phyloP scores from a whole-genome alignment of 2,888 invertebrate genomes.

The Pseudococcus viburni region DNA sequence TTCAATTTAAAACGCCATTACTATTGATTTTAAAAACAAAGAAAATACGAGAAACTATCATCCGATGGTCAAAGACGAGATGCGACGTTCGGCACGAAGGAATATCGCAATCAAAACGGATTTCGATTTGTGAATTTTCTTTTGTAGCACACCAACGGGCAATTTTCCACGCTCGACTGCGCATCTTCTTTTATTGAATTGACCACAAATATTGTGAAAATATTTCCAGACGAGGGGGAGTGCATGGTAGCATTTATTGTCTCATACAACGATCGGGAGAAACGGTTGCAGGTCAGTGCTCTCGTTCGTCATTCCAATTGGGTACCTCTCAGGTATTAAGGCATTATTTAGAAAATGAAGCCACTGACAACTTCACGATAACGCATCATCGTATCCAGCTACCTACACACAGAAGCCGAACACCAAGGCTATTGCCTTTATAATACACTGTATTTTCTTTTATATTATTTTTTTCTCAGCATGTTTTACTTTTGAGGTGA shows the following conservation, averaged over 20 bases:
- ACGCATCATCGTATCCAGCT: slow-evolving; percentile 7
- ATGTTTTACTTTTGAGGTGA: slow-evolving; percentile 34
- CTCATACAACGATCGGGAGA: slow-evolving; percentile 43
- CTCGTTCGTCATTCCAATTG: slow-evolving; percentile 50
- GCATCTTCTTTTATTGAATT: slow-evolving; percentile 49
- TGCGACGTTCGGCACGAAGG: neutral
- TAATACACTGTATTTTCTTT: neutral
- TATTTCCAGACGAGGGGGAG: slow-evolving; percentile 35
- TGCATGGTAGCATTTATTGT: slow-evolving; percentile 23
- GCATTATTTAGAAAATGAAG: slow-evolving; percentile 54
- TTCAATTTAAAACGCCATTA: neutral
- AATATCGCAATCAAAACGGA: slow-evolving; percentile 9
- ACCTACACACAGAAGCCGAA: neutral
- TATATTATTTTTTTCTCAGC: slow-evolving; percentile 12
- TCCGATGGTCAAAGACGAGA: neutral
- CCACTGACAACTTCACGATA: slow-evolving; percentile 40
- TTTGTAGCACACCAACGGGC: slow-evolving; percentile 31
- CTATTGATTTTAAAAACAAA: slow-evolving; percentile 12
- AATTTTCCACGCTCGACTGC: slow-evolving; percentile 63
- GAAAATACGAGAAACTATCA: neutral
- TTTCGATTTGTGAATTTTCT: slow-evolving; percentile 49
- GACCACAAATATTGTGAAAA: slow-evolving; percentile 54
- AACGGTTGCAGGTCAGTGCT: slow-evolving; percentile 57
- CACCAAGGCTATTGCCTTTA: slow-evolving; percentile 26
- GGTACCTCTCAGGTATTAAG: slow-evolving; percentile 53